Conservation (phyloP, 2,113 vertebrate species). For the Felis chaus region DNA sequence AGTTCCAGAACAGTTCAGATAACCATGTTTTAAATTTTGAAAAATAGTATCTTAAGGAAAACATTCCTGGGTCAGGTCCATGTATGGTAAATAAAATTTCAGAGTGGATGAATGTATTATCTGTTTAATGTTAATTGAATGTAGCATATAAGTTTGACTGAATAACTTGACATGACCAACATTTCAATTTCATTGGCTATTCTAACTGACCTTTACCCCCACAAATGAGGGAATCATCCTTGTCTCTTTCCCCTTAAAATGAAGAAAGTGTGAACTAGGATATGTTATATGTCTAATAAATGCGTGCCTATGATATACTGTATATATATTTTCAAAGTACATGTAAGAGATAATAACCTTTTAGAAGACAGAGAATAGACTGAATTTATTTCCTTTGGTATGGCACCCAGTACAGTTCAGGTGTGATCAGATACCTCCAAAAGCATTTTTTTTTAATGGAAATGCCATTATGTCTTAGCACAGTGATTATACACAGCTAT, state of each 20-base stretch:
- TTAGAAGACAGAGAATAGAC: neutral
- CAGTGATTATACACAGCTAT: neutral
- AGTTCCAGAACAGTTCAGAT: neutral
- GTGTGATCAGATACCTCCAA: neutral
- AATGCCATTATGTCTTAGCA: neutral
- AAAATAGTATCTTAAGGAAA: neutral
- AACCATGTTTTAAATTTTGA: neutral
- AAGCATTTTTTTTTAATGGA: neutral
- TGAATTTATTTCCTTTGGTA: constrained; percentile 14
- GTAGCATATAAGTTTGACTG: neutral
- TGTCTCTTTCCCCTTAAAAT: neutral
- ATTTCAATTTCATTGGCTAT: constrained; percentile 20
- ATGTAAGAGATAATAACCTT: neutral
- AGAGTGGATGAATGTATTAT: neutral
- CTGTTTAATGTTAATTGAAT: neutral
- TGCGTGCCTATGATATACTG: neutral
- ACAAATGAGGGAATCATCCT: neutral
- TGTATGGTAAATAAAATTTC: neutral
- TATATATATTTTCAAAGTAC: neutral
- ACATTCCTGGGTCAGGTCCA: neutral
- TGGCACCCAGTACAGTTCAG: neutral
- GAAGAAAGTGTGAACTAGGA: neutral
- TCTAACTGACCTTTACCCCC: constrained; percentile 24
- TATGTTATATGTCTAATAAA: neutral
- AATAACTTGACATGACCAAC: constrained; percentile 12